Evolutionary conservation across 2,888 invertebrate genomes (phyloP).

Genomic region (Stenoptilia bipunctidactyla): DNA sequence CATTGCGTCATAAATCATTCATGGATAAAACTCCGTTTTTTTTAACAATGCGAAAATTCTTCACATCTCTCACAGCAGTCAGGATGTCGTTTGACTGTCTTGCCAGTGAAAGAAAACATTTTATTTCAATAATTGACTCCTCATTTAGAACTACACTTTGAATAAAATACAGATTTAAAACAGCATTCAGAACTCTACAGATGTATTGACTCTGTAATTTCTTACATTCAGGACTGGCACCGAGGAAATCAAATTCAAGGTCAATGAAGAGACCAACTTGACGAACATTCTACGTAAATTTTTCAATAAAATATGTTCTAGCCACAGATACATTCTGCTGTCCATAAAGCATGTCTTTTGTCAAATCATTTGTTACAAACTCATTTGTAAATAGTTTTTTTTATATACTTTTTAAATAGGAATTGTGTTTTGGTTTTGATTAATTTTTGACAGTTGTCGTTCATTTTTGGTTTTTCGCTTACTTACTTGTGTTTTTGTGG

Average conservation of each 20-base stretch:
- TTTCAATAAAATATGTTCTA: constrained; percentile 4
- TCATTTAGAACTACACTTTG: not conserved
- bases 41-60: not conserved
- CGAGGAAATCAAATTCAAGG: constrained; percentile 2
- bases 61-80: not conserved
- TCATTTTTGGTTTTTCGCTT: no score
- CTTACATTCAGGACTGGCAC: constrained; percentile 3
- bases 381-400: no score
- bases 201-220: not conserved
- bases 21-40: not conserved
- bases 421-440: no score
- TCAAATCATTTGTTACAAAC: no score
- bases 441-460: no score
- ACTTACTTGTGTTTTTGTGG: no score
- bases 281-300: not conserved
- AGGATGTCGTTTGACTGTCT: not conserved
- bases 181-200: not conserved
- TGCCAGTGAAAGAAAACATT: constrained; percentile 2
- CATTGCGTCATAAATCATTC: no score
- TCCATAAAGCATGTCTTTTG: constrained; percentile 6
- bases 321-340: constrained; percentile 2
- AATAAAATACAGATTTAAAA: not conserved
- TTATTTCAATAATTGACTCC: constrained; percentile 1
- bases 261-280: constrained; percentile 2
- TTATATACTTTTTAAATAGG: no score